phyloP scores from a whole-genome alignment of 2,113 vertebrate species.

The Hydropotes inermis region DNA sequence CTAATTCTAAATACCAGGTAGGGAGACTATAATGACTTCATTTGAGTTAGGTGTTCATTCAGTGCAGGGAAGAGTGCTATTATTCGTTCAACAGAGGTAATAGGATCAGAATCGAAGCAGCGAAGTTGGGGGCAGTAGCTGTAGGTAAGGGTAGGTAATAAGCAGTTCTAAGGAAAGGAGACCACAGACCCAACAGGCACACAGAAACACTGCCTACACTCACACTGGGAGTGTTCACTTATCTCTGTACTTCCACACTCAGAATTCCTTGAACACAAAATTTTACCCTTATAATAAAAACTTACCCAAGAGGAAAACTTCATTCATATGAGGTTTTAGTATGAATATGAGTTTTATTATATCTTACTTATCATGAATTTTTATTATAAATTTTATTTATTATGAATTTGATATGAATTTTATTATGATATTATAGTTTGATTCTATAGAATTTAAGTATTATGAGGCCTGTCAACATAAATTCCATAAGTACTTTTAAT shows the following conservation, averaged over 20 bases:
- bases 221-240: background rate
- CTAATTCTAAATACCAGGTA: background rate
- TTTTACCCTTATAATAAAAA: background rate
- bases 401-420: background rate
- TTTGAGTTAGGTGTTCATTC: background rate
- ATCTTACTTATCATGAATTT: background rate
- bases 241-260: background rate
- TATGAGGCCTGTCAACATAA: background rate
- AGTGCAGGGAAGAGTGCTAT: background rate
- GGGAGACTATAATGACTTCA: background rate
- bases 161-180: background rate
- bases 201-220: fast-evolving
- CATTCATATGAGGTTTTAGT: background rate
- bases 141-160: background rate
- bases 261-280: background rate
- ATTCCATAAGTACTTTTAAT: background rate
- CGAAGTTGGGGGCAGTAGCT: fast-evolving
- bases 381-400: background rate
- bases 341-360: background rate
- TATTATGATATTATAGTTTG: background rate
- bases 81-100: background rate
- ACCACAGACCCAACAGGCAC: background rate
- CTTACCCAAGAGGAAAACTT: background rate
- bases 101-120: background rate
- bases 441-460: background rate